Evolutionary conservation across 2,888 invertebrate species (phyloP).

Genomic region (Gnatocerus cornutus): DNA sequence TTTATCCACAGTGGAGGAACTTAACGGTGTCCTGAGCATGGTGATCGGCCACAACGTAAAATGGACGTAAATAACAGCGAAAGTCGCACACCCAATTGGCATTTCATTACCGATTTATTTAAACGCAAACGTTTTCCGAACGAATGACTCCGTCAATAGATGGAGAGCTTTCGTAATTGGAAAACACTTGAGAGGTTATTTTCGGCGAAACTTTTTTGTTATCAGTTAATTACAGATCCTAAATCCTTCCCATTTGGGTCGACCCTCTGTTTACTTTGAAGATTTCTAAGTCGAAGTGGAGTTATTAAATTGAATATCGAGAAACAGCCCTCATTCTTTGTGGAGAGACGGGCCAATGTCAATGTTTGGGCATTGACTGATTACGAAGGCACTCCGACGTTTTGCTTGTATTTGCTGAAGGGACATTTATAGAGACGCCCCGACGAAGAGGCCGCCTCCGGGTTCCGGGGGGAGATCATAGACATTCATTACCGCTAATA

Average conservation of each 20-base stretch:
- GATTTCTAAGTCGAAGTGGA: constrained; percentile 54
- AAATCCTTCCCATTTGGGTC: constrained; percentile 33
- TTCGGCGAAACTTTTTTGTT: constrained; percentile 39
- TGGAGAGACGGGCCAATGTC: constrained; percentile 57
- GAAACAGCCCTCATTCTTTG: constrained; percentile 56
- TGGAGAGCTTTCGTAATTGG: constrained; percentile 29
- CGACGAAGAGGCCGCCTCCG: constrained; percentile 43
- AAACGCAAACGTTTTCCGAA: constrained; percentile 29
- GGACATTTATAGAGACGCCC: constrained; percentile 55
- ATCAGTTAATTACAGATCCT: constrained; percentile 45
- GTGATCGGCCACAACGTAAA: neutral
- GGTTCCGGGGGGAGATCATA: constrained; percentile 51
- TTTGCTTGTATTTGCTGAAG: constrained; percentile 57
- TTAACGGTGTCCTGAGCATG: constrained; percentile 36
- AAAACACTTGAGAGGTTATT: constrained; percentile 36
- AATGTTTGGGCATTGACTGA: constrained; percentile 61
- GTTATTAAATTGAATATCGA: constrained; percentile 60
- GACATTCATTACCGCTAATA: constrained; percentile 59
- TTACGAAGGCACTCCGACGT: constrained; percentile 58
- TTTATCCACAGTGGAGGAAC: constrained; percentile 40
- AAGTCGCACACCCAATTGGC: constrained; percentile 17
- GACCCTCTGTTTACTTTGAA: constrained; percentile 54
- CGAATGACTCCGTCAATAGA: constrained; percentile 24
- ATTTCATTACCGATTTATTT: constrained; percentile 37
- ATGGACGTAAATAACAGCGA: constrained; percentile 26